phyloP scores from a whole-genome alignment of 2,113 vertebrate genomes.

The Bettongia penicillata region DNA sequence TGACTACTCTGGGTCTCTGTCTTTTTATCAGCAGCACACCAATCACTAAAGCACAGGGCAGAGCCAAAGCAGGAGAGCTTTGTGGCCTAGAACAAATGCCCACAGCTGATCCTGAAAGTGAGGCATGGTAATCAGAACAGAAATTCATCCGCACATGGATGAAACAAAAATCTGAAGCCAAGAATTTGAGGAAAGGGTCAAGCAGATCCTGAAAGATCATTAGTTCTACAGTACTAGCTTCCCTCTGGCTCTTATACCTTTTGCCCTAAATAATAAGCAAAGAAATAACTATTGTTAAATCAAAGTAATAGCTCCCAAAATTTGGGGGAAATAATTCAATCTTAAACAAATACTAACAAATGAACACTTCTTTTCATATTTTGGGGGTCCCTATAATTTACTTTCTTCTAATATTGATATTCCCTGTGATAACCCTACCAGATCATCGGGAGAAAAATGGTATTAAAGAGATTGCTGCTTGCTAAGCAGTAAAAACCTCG shows the following conservation, averaged over 20 bases:
- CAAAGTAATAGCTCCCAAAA: neutral
- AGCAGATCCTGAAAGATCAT: neutral
- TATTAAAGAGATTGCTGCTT: neutral
- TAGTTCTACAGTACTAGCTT: neutral
- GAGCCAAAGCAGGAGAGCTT: neutral
- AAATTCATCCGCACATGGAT: neutral
- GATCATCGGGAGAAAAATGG: neutral
- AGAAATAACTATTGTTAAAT: neutral
- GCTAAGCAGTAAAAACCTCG: neutral
- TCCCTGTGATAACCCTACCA: neutral
- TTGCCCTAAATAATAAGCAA: neutral
- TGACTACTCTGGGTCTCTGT: neutral
- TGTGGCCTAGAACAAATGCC: neutral
- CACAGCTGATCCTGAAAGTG: neutral
- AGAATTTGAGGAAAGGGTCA: neutral
- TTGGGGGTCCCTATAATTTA: neutral
- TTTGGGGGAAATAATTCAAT: neutral
- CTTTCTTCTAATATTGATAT: neutral
- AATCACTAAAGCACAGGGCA: neutral
- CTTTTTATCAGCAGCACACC: neutral
- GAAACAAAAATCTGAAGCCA: neutral
- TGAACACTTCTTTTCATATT: neutral
- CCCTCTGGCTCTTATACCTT: neutral
- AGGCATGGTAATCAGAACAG: neutral
- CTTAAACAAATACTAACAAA: neutral